Conservation (phyloP, 1,140 invertebrate genomes). For the Arion vulgaris region DNA sequence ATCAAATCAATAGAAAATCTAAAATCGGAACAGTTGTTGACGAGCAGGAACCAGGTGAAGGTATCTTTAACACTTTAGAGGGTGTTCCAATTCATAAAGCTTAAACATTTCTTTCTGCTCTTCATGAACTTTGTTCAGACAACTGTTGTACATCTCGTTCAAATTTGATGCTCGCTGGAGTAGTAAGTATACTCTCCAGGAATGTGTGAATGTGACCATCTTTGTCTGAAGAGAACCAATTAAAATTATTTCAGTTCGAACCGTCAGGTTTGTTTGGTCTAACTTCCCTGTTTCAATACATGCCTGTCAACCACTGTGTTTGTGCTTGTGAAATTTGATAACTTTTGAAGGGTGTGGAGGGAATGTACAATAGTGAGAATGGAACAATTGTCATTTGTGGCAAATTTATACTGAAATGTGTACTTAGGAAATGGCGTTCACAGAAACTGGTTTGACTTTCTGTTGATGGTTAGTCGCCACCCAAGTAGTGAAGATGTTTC, state of each 20-base stretch:
- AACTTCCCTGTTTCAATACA: background rate
- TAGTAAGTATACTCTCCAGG: background rate
- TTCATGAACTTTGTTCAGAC: background rate
- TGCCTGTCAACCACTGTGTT: background rate
- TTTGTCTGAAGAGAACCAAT: background rate
- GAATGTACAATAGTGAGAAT: background rate
- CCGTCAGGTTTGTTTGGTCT: background rate
- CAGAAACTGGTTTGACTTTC: too few relatives aligned
- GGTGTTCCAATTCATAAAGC: too few relatives aligned
- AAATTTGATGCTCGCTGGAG: background rate
- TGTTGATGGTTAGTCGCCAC: too few relatives aligned
- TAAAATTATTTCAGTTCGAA: background rate
- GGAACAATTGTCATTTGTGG: background rate
- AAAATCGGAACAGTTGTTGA: too few relatives aligned
- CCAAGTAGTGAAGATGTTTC: too few relatives aligned
- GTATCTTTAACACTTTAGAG: too few relatives aligned
- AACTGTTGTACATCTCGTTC: background rate
- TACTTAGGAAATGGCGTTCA: background rate
- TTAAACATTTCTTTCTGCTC: too few relatives aligned
- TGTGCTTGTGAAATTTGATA: background rate
- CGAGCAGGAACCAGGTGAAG: too few relatives aligned
- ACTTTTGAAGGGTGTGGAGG: background rate
- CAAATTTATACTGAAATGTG: background rate
- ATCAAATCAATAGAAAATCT: too few relatives aligned
- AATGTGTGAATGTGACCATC: background rate